Evolutionary conservation across 2,888 invertebrate species (phyloP).

Genomic region (Rhagium mordax): DNA sequence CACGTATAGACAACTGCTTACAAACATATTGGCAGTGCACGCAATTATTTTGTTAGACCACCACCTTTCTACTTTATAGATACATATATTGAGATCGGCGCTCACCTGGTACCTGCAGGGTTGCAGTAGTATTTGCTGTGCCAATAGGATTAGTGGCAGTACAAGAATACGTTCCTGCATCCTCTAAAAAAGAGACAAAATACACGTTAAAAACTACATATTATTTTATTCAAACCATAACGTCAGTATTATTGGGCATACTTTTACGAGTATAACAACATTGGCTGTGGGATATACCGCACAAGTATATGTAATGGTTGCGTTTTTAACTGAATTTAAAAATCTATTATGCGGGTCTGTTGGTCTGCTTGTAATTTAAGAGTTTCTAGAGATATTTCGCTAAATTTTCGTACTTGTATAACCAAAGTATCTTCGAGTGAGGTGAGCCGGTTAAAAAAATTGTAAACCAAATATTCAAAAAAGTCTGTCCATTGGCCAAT

Average conservation of each 20-base stretch:
- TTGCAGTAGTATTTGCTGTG: constrained; percentile 77
- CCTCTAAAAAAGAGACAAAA: constrained; percentile 73
- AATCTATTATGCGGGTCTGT: too few relatives aligned
- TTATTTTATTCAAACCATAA: neutral
- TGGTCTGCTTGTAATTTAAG: too few relatives aligned
- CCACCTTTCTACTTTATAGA: constrained; percentile 66
- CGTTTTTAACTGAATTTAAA: too few relatives aligned
- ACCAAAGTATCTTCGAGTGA: too few relatives aligned
- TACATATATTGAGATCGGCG: constrained; percentile 73
- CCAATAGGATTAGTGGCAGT: constrained; percentile 82
- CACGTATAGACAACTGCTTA: constrained; percentile 36
- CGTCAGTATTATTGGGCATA: neutral
- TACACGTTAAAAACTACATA: neutral
- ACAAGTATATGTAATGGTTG: too few relatives aligned
- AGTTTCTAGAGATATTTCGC: too few relatives aligned
- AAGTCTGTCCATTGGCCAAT: too few relatives aligned
- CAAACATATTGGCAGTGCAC: constrained; percentile 52
- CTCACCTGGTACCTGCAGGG: constrained; percentile 81
- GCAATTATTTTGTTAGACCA: constrained; percentile 52
- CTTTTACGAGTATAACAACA: too few relatives aligned
- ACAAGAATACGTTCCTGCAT: constrained; percentile 84
- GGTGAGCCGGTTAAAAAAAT: too few relatives aligned
- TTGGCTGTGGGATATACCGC: too few relatives aligned
- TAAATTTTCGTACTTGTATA: too few relatives aligned
- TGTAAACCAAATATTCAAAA: too few relatives aligned